A percentile compares a stretch with the other conserved stretches of the same genome.
These are phyloP conservation scores for Notodonta ziczac DNA, from an alignment of 2,888 invertebrate genomes.

Conservation along the genomic window DNA sequence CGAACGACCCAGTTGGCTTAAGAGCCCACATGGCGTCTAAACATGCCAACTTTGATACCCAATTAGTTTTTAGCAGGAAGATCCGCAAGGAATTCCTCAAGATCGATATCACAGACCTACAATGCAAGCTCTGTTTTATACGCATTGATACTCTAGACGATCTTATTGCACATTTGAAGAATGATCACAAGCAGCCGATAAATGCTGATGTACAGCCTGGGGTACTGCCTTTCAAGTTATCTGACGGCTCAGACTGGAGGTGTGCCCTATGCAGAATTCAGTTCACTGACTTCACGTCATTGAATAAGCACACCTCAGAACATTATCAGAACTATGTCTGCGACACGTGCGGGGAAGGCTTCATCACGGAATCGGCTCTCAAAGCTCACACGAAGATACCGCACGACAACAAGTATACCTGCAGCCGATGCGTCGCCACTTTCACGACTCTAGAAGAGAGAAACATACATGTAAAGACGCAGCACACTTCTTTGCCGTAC, in stretches of 20 bases:
- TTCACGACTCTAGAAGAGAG: slow-evolving; percentile 73
- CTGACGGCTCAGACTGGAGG: slow-evolving; percentile 72
- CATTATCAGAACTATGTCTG: slow-evolving; percentile 79
- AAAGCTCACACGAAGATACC: slow-evolving; percentile 72
- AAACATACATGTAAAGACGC: slow-evolving; percentile 70
- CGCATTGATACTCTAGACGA: slow-evolving; percentile 70
- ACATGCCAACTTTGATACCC: slow-evolving; percentile 72
- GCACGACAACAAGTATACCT: slow-evolving; percentile 74
- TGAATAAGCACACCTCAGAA: slow-evolving; percentile 74
- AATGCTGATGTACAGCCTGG: slow-evolving; percentile 75
- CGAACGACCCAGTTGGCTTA: slow-evolving; percentile 74
- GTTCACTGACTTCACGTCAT: slow-evolving; percentile 69
- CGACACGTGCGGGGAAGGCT: slow-evolving; percentile 77
- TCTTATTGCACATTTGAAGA: slow-evolving; percentile 68
- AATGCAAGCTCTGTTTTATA: slow-evolving; percentile 74
- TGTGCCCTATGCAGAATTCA: slow-evolving; percentile 74
- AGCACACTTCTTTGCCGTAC: slow-evolving; percentile 72
- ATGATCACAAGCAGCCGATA: slow-evolving; percentile 75
- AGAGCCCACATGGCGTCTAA: slow-evolving; percentile 72
- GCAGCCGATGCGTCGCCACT: slow-evolving; percentile 74
- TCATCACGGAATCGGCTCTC: slow-evolving; percentile 73
- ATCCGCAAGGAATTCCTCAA: slow-evolving; percentile 74
- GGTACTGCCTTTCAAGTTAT: slow-evolving; percentile 73
- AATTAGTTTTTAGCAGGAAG: slow-evolving; percentile 72
- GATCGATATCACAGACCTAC: slow-evolving; percentile 75